phyloP scores from a whole-genome alignment of 2,113 vertebrate species.

The Phylloscopus trochiloides region DNA sequence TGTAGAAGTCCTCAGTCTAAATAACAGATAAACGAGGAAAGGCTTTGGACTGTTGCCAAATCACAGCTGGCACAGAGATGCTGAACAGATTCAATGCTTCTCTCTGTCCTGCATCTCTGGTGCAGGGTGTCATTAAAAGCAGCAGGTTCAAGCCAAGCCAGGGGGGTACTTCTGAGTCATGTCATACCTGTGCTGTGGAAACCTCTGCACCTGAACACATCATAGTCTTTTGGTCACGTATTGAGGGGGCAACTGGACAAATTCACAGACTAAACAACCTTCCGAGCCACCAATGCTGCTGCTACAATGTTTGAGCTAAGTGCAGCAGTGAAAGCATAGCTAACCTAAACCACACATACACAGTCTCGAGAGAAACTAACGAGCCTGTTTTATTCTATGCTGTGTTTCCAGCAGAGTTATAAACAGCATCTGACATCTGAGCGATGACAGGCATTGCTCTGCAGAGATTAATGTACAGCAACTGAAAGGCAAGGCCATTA shows the following conservation, averaged over 20 bases:
- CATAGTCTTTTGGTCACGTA: not conserved
- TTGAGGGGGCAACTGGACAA: not conserved
- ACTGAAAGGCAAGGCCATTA: slow-evolving; percentile 27
- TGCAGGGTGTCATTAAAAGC: not conserved
- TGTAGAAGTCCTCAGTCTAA: not conserved
- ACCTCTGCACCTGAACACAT: not conserved
- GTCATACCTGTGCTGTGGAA: not conserved
- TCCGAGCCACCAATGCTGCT: not conserved
- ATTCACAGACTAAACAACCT: not conserved
- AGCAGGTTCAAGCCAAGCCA: not conserved
- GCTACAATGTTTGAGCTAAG: not conserved
- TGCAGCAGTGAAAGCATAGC: not conserved
- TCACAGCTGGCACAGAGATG: not conserved
- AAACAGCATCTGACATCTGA: slow-evolving; percentile 57
- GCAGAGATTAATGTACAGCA: slow-evolving; percentile 17
- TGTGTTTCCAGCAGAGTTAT: slow-evolving; percentile 21
- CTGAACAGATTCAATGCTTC: not conserved
- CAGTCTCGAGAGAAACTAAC: slow-evolving; percentile 26
- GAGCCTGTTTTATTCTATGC: not conserved
- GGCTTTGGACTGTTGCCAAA: not conserved
- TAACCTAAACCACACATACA: not conserved
- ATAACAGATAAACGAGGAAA: not conserved
- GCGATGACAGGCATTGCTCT: not conserved
- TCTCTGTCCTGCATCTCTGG: not conserved
- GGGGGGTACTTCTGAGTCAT: not conserved